These are phyloP conservation scores for Polypterus bichir DNA, from an alignment of 2,113 vertebrate genomes.

Conservation along the genomic window DNA sequence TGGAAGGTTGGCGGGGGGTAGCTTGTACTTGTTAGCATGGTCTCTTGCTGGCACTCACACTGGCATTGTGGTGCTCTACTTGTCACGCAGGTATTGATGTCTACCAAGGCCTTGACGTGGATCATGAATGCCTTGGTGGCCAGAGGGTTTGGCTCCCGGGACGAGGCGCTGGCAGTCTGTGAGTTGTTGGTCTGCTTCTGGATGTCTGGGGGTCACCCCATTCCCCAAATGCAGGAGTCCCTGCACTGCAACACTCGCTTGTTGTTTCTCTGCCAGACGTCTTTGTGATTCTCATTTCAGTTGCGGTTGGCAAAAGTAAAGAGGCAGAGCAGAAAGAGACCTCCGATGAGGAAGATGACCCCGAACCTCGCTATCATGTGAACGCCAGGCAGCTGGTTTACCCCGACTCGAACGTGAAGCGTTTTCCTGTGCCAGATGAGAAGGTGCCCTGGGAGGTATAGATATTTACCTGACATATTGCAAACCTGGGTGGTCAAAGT, in stretches of 20 bases:
- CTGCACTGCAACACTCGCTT: too few species aligned
- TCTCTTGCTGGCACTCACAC: too few species aligned
- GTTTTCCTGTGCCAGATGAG: constrained; percentile 87
- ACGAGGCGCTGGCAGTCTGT: constrained; percentile 44
- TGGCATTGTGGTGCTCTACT: background rate
- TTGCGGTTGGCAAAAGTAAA: constrained; percentile 12
- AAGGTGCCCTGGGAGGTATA: constrained; percentile 87
- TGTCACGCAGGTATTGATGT: constrained; percentile 53
- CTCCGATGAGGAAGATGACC: constrained; percentile 4
- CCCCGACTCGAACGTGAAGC: constrained; percentile 42
- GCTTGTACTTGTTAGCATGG: too few species aligned
- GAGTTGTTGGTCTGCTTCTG: constrained; percentile 18
- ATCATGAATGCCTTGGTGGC: constrained; percentile 59
- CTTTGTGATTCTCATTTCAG: background rate
- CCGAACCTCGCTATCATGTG: constrained; percentile 35
- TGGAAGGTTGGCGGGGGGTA: accelerated
- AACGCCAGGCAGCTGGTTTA: constrained; percentile 65
- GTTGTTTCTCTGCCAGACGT: too few species aligned
- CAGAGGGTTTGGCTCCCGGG: constrained; percentile 38
- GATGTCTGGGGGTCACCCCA: too few species aligned
- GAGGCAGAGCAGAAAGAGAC: constrained; percentile 16
- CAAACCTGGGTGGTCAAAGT: background rate
- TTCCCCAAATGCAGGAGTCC: too few species aligned
- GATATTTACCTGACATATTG: background rate
- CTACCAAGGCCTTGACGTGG: constrained; percentile 59